Evolutionary conservation across 2,797 vertebrate species (phyloP).

Genomic region (Chromobotia macracanthus): DNA sequence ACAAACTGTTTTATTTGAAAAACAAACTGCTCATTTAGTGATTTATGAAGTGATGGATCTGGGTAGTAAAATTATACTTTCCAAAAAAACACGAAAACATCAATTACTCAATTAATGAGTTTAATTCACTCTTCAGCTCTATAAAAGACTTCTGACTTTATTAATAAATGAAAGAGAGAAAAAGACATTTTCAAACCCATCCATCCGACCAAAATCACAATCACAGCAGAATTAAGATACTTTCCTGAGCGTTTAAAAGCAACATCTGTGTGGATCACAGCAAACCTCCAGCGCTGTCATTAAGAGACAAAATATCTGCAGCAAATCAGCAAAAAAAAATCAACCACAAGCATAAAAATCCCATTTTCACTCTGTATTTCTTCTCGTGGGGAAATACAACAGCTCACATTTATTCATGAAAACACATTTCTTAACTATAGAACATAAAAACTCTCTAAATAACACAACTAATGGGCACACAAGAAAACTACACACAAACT

Average conservation of each 20-base stretch:
- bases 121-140: too few relatives aligned
- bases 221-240: not conserved
- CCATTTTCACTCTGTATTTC: not conserved
- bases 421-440: not conserved
- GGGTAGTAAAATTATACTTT: too few relatives aligned
- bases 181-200: not conserved
- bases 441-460: slow-evolving; percentile 27
- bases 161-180: not conserved
- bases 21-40: too few relatives aligned
- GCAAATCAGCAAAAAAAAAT: too few relatives aligned
- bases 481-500: not conserved
- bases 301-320: slow-evolving; percentile 1
- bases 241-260: not conserved
- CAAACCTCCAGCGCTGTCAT: not conserved
- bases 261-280: not conserved
- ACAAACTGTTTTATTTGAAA: too few relatives aligned
- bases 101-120: too few relatives aligned
- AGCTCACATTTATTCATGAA: not conserved
- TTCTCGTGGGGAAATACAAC: not conserved
- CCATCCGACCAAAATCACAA: not conserved
- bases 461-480: slow-evolving; percentile 11
- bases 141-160: too few relatives aligned
- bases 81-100: too few relatives aligned
- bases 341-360: not conserved
- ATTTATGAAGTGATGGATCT: too few relatives aligned